phyloP scores from a whole-genome alignment of 2,113 vertebrate genomes.

The Pseudorasbora parva region DNA sequence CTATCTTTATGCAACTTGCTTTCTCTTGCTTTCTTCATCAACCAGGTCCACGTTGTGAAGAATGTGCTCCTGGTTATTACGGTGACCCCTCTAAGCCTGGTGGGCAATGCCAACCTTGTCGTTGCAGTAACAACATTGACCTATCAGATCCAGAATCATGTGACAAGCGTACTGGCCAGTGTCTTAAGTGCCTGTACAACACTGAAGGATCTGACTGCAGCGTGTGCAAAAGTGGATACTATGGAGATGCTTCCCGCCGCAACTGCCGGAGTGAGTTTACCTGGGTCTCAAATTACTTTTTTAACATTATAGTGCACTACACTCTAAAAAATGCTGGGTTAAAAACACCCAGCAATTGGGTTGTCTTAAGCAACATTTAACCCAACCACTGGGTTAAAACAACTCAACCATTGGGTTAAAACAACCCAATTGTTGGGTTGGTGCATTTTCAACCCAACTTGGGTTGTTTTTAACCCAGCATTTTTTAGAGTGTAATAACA shows the following conservation, averaged over 20 bases:
- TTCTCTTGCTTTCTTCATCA: not conserved
- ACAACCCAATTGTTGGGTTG: no score
- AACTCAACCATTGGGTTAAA: no score
- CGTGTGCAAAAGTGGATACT: conserved; percentile 84
- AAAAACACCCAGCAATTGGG: no score
- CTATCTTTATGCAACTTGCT: not conserved
- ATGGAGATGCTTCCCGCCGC: conserved; percentile 85
- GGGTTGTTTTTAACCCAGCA: no score
- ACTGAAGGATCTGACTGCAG: conserved; percentile 86
- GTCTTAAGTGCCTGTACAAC: conserved; percentile 90
- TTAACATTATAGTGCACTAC: not conserved
- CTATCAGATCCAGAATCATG: conserved; percentile 82
- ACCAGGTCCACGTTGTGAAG: conserved; percentile 86
- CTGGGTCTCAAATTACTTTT: not conserved
- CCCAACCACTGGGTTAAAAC: no score
- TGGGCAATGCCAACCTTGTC: conserved; percentile 86
- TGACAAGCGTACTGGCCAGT: conserved; percentile 83
- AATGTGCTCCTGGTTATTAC: conserved; percentile 92
- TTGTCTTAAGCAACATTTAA: no score
- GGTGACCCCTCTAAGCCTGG: conserved; percentile 87
- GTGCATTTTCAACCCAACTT: no score
- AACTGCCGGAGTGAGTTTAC: conserved; percentile 89
- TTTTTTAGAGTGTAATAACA: no score
- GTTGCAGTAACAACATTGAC: conserved; percentile 93
- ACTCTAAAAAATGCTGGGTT: no score